Base-by-base conservation (phyloP, 2,797 vertebrate species). In the Leptodactylus fallax region DNA sequence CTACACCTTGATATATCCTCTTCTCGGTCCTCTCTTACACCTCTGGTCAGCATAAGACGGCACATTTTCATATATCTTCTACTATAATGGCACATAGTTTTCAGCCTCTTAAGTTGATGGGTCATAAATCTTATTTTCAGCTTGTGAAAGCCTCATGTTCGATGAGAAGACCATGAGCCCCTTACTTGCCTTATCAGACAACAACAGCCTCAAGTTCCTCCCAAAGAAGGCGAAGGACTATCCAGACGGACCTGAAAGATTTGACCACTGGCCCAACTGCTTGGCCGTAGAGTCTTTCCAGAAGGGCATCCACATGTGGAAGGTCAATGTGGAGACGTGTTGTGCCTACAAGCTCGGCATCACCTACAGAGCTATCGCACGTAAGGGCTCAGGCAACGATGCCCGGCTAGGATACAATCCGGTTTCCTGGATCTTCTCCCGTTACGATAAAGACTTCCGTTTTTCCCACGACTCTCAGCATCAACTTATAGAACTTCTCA, bases 261-360 rank as follows among this genome's bases (percentile, higher is more conserved):
- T 99, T 61, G 97, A 99, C 93, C 93, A 90, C 89, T 99, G 96
- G 97, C 98, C 98, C 92, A 98, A 99, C 0, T 97, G 96, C 0
- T 92, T 99, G 91, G 97, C 97, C 1, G 90, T 93, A 0, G 88
- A 80, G 0, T 88, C 95, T 12, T 94, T 98, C 93, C 95, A 92
- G 65, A 93, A 94, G 0, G 97, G 97, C 17, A 91, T 95, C 6
- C 96, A 98, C 16, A 92, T 93, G 21, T 99, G 98, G 98, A 93
- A 93, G 90, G 90, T 98, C 90, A 94, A 96, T 0, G 96, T 99
- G 55, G 95, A 95, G 69, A 93, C 95, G 81, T 98, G 97, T 27
- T 95, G 93, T 0, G 97, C 97, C 81, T 99, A 98, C 81, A 99
- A 99, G 93, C 93, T 99, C n/a, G 97, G 98, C 0, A 94, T 99